Base-by-base conservation (phyloP, 2,888 invertebrate species). In the Caenorhabditis panamensis region DNA sequence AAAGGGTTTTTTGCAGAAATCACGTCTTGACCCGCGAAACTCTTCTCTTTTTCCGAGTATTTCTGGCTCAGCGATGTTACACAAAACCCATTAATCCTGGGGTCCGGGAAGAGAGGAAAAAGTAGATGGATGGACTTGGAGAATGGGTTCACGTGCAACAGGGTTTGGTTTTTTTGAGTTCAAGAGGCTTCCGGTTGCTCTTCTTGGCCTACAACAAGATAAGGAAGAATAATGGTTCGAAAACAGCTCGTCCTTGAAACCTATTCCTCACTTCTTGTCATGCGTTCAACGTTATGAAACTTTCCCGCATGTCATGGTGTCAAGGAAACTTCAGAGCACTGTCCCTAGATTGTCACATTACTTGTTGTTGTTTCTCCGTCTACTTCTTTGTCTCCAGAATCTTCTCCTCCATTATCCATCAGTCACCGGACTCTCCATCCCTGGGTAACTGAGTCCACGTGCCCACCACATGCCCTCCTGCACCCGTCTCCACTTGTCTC, bases 1-100 rank as follows among this genome's bases (percentile, higher is more conserved):
- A 41, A 47, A 36, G 13, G 16, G 72, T 63, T 13, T 72, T 71
- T 72, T 72, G 72, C 72, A 72, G 72, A 63, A 72, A 72, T 72
- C 72, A 72, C 63, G 72, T 63, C 63, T 31, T 24, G 56, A 20
- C 71, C 51, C 53, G 54, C 53, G 28, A 58, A 68, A 68, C 68
- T 68, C 49, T 36, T 36, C 49, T 68, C 68, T 68, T 59, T 58
- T 59, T 20, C 49, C 31, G 47, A 68, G 58, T 49, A 68, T 36
- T 53, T 51, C 20, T 20, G 47, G 20, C 56, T 44, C 56, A 18
- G 11, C 6, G 28, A 47, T 68, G 49, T 68, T 59, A 68, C 68
- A 68, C 68, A 68, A 59, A 68, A 59, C 6, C 24, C 68, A 68
- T 59, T 68, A 49, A 68, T 59, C 68, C 49, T 22, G 59, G 28